Percentiles rank a stretch among this genome's conserved stretches.
These are phyloP conservation scores for Ctenosaura bakeri DNA, from an alignment of 2,797 vertebrate genomes.

Conservation along the genomic window DNA sequence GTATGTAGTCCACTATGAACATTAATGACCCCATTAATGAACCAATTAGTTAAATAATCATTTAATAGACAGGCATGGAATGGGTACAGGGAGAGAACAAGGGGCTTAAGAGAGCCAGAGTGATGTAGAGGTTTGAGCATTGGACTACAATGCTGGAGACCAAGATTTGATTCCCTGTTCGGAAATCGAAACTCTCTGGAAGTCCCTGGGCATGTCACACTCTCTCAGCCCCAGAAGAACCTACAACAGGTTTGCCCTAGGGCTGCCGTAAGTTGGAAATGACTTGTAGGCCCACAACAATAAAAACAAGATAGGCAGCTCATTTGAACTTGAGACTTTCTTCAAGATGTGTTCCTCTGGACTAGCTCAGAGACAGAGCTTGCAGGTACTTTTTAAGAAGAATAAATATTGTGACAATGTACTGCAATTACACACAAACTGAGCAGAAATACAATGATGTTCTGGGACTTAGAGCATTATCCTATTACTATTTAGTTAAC, in stretches of 20 bases:
- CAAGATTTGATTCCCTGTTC: too few species aligned
- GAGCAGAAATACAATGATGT: not conserved
- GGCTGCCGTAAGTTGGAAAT: too few species aligned
- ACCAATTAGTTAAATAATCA: not conserved
- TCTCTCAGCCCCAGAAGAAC: too few species aligned
- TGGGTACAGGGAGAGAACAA: not conserved
- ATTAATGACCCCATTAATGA: not conserved
- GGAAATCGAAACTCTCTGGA: too few species aligned
- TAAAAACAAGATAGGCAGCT: not conserved
- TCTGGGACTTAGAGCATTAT: not conserved
- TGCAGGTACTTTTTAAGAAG: not conserved
- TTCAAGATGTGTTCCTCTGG: too few species aligned
- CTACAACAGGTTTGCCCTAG: too few species aligned
- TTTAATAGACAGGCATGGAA: too few species aligned
- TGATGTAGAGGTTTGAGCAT: too few species aligned
- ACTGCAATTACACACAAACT: not conserved
- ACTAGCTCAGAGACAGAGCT: not conserved
- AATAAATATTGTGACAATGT: not conserved
- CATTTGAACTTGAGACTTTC: not conserved
- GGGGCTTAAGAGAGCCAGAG: not conserved
- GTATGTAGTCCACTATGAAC: rapidly evolving
- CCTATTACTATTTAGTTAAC: not conserved
- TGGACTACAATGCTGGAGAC: too few species aligned
- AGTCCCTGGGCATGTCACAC: too few species aligned
- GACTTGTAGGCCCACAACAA: not conserved